Evolutionary conservation across 2,888 invertebrate genomes (phyloP).

Genomic region (Synanthedon myopaeformis): DNA sequence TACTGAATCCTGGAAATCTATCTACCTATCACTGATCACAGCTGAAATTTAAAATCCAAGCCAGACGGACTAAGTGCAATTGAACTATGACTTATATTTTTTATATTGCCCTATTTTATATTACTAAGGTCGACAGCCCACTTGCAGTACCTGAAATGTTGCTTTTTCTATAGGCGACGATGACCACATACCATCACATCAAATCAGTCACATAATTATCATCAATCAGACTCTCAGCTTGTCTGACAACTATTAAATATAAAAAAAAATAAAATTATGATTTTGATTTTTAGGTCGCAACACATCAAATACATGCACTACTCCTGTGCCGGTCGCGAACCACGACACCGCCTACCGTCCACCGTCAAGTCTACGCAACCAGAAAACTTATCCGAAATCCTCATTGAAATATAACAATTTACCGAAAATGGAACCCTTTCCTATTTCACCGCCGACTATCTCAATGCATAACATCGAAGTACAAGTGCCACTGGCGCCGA

Average conservation of each 20-base stretch:
- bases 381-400: slow-evolving; percentile 61
- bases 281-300: slow-evolving; percentile 46
- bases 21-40: too few relatives aligned
- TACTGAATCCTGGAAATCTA: too few relatives aligned
- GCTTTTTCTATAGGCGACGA: too few relatives aligned
- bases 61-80: too few relatives aligned
- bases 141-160: too few relatives aligned
- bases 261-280: too few relatives aligned
- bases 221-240: neutral
- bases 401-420: slow-evolving; percentile 47
- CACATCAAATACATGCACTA: slow-evolving; percentile 55
- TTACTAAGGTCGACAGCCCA: too few relatives aligned
- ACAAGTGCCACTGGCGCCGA: slow-evolving; percentile 52
- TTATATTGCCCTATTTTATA: too few relatives aligned
- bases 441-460: slow-evolving; percentile 46
- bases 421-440: slow-evolving; percentile 66
- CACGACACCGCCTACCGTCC: slow-evolving; percentile 66
- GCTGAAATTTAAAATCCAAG: too few relatives aligned
- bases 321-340: slow-evolving; percentile 55
- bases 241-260: neutral
- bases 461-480: slow-evolving; percentile 39
- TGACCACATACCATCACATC: too few relatives aligned
- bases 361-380: slow-evolving; percentile 56
- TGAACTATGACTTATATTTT: too few relatives aligned
- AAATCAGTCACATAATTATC: neutral